Evolutionary conservation across 2,888 invertebrate species (phyloP).

Genomic region (Cistogaster globosa): DNA sequence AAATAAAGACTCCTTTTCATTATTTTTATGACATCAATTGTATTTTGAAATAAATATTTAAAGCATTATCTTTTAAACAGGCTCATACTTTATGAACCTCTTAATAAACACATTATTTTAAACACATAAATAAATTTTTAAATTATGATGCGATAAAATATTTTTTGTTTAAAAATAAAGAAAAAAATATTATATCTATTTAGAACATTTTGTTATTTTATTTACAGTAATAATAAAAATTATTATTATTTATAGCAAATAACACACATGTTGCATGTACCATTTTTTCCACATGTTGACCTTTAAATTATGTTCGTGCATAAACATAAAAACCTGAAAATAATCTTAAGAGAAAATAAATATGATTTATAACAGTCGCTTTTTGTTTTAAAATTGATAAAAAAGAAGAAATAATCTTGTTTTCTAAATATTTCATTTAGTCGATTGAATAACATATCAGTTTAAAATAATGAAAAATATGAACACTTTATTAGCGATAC

Average conservation of each 20-base stretch:
- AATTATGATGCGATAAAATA: constrained; percentile 9
- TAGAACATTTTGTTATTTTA: neutral
- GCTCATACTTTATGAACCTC: constrained; percentile 20
- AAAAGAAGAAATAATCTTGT: no score
- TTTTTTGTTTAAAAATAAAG: no score
- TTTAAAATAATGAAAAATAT: no score
- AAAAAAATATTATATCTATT: no score
- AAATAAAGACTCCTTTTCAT: no score
- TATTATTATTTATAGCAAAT: constrained; percentile 53
- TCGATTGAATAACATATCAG: no score
- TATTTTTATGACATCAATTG: no score
- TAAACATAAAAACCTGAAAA: neutral
- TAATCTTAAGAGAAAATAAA: neutral
- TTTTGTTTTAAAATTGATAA: no score
- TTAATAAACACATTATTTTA: constrained; percentile 41
- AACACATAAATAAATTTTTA: constrained; percentile 15
- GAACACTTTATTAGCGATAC: no score
- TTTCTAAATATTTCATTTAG: no score
- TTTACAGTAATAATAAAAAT: neutral
- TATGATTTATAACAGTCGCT: no score
- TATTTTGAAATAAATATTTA: no score
- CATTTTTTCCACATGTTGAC: constrained; percentile 45
- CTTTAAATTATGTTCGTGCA: constrained; percentile 24
- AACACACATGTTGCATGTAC: constrained; percentile 54
- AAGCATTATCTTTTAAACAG: neutral